These are phyloP conservation scores for Phaedon cochleariae DNA, from an alignment of 2,888 invertebrate genomes.

Conservation along the genomic window DNA sequence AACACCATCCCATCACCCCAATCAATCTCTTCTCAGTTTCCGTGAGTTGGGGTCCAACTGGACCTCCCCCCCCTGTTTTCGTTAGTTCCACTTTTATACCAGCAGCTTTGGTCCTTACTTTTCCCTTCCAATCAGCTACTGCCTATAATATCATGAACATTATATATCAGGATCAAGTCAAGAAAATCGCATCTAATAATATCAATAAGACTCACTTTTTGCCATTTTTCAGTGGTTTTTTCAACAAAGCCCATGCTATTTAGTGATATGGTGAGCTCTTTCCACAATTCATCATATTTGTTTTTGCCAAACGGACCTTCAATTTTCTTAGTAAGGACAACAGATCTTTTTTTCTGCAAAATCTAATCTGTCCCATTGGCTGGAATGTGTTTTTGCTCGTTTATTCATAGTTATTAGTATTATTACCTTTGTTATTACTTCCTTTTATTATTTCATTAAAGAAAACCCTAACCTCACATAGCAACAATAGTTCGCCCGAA, in stretches of 20 bases:
- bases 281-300: constrained; percentile 8
- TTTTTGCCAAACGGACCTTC: constrained; percentile 6
- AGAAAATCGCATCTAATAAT: not conserved
- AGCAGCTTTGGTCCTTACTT: constrained; percentile 2
- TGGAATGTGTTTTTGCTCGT: not conserved
- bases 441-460: too few relatives aligned
- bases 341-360: constrained; percentile 6
- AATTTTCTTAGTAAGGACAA: not conserved
- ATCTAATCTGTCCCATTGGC: not conserved
- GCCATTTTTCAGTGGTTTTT: constrained; percentile 3
- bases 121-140: constrained; percentile 13
- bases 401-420: constrained; percentile 1
- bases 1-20: constrained; percentile 12
- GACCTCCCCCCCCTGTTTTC: constrained; percentile 5
- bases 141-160: not conserved
- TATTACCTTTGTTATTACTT: too few relatives aligned
- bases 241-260: constrained; percentile 10
- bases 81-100: not conserved
- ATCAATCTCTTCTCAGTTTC: constrained; percentile 12
- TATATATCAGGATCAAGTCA: not conserved
- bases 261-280: constrained; percentile 2
- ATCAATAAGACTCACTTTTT: constrained; percentile 3
- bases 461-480: not conserved
- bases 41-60: constrained; percentile 1
- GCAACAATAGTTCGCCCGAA: not conserved